Base-by-base conservation (phyloP, 1,140 invertebrate species). In the Anagrus nilaparvatae region DNA sequence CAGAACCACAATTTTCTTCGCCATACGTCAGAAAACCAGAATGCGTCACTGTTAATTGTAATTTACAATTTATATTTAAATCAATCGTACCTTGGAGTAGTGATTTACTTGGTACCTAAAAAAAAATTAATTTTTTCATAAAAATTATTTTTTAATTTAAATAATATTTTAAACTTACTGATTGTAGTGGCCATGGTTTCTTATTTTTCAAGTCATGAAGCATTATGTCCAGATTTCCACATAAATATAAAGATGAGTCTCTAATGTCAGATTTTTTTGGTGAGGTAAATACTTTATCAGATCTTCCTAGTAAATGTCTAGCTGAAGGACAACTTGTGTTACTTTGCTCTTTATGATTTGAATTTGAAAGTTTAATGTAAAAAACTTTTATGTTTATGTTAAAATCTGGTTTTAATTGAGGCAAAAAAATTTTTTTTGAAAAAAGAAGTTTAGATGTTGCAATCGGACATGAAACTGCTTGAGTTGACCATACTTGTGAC, bases 1-100 rank as follows among this genome's bases (percentile, higher is more conserved):
- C 46, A 7, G 47, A 44, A 5, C 56, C 54, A 0, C 52, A 53
- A 5, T 21, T 40, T 31, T 58, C 56, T 25, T 49, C 49, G 5
- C 60, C 63, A 30, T 63, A 48, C n/a, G 56, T 65, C 4, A 71
- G 34, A 49, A 69, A 70, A 12, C 65, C 69, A 5, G 50, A 40
- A 34, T 57, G 53, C 13, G 23, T 44, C 5, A 54, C 43, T 0
- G 42, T 47, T 16, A 69, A 40, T 12, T 60, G 32, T 0, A 67
- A 45, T 5, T 41, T 48, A 27, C 56, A 56, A 3, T 32, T 32
- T 1, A 68, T 34, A 14, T 45, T 49, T 5, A 66, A 25, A 16
- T 58, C 51, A n/a, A 70, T 51, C 3, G 47, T 51, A 16, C 53
- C 56, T 12, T 58, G 35, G 4, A 68, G 45, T 5, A 56, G 40